Evolutionary conservation across 2,113 vertebrate genomes (phyloP), one percentile per base, ranked within the genome.

Genomic region (Thalassarche chlororhynchos): DNA sequence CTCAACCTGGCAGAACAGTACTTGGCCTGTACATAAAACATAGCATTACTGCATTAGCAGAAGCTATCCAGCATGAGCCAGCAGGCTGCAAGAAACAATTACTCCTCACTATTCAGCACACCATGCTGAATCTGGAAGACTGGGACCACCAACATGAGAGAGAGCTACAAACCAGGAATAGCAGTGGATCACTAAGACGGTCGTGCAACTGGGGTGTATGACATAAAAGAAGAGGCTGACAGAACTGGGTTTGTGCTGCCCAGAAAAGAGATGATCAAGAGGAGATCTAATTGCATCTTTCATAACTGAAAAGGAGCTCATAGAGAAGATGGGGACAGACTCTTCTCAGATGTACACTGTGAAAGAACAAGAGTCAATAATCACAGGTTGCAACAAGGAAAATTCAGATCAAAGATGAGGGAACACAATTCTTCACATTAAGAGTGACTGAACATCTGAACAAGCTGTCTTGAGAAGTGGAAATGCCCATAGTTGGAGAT

Each of bases 121-220:
- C 8, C 0, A 0, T 13, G 29, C 47, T 51, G 38, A n/a, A 51
- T 46, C 38, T 49, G n/a, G 17, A 85, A 90, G 17, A 68, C 17
- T 10, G 42, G 25, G 25, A 78, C 7, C n/a, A 71, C 4, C 9
- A 94, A 29, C 26, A 8, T 2, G 25, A 62, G 8, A 57, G 69
- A 32, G 32, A 44, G 34, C 64, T 34, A 23, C 55, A 84, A 81
- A 87, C 23, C 32, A 66, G 65, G 60, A 62, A 82, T 0, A 87
- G 58, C 71, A 94, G 34, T 2, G 8, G 54, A 49, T 36, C 38
- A 38, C 61, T 29, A 60, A 23, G 10, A 60, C 0, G 0, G 14
- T 8, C 0, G 0, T 2, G 2, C 34, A 93, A 29, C 8, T 44
- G 42, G 8, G 64, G 20, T 1, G 2, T 18, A 36, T 13, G 6